These are phyloP conservation scores for Empis livida DNA, from an alignment of 2,888 invertebrate species.

Conservation along the genomic window DNA sequence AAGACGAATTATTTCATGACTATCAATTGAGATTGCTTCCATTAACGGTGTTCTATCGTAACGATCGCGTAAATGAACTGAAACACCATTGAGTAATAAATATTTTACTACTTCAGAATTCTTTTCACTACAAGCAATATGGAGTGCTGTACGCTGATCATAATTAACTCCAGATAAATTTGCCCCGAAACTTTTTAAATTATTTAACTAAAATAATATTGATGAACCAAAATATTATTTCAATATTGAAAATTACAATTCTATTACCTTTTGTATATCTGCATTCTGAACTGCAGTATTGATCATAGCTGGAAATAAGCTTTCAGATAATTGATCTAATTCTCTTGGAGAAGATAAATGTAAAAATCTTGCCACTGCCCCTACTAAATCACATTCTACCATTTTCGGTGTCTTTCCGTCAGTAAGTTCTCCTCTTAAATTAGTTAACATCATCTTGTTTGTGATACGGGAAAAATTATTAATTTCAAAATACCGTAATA, in stretches of 20 bases:
- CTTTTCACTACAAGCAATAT: constrained; percentile 65
- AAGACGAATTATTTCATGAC: constrained; percentile 48
- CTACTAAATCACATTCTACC: constrained; percentile 42
- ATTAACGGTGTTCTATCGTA: constrained; percentile 55
- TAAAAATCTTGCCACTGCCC: constrained; percentile 45
- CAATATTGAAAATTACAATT: not conserved
- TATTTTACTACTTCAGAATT: constrained; percentile 53
- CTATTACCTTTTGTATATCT: constrained; percentile 39
- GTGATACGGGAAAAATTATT: no score
- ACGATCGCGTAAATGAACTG: constrained; percentile 65
- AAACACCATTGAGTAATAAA: constrained; percentile 65
- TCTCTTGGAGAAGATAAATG: constrained; percentile 43
- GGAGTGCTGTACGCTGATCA: constrained; percentile 66
- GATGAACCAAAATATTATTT: no score
- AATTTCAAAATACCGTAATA: no score
- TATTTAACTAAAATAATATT: constrained; percentile 22
- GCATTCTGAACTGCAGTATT: constrained; percentile 47
- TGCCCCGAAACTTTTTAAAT: constrained; percentile 46
- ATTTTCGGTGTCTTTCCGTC: constrained; percentile 24
- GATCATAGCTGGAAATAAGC: constrained; percentile 56
- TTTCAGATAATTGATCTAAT: constrained; percentile 41
- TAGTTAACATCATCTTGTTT: constrained; percentile 57
- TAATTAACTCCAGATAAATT: constrained; percentile 60
- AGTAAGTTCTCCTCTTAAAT: constrained; percentile 71
- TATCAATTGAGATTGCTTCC: constrained; percentile 54